Percentiles rank a stretch among this genome's conserved stretches.
These are phyloP conservation scores for Polymixis lichenea DNA, from an alignment of 2,888 invertebrate genomes.

Conservation along the genomic window DNA sequence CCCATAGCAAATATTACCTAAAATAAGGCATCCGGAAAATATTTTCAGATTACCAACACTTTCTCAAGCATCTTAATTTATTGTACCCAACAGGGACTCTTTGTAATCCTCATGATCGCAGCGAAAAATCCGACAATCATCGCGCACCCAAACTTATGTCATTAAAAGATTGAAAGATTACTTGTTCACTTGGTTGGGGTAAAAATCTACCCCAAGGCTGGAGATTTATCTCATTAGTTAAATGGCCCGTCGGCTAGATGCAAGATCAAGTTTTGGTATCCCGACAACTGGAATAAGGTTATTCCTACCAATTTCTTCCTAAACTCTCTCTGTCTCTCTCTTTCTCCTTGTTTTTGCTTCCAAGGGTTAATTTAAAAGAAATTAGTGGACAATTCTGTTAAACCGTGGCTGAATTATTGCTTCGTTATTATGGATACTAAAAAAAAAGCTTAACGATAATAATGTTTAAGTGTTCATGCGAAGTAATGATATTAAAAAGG, in stretches of 20 bases:
- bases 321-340: not conserved
- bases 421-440: not conserved
- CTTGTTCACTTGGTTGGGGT: constrained; percentile 83
- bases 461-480: not conserved
- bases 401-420: not conserved
- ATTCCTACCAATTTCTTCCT: constrained; percentile 30
- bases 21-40: too few relatives aligned
- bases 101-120: constrained; percentile 62
- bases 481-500: constrained; percentile 23
- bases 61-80: constrained; percentile 61
- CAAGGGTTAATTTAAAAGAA: constrained; percentile 27
- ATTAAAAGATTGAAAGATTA: constrained; percentile 90
- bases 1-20: too few relatives aligned
- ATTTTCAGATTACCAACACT: constrained; percentile 48
- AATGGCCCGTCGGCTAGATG: constrained; percentile 84
- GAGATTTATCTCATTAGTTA: constrained; percentile 89
- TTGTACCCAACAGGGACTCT: constrained; percentile 59
- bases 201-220: constrained; percentile 79
- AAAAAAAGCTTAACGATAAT: constrained; percentile 10
- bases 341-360: not conserved
- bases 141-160: constrained; percentile 82
- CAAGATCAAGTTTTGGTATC: constrained; percentile 71
- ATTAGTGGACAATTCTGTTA: constrained; percentile 12
- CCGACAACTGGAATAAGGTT: constrained; percentile 64
- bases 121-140: constrained; percentile 78